Evolutionary conservation across 2,113 vertebrate genomes (phyloP), one percentile per base, ranked within the genome.

Genomic region (Pseudois nayaur): DNA sequence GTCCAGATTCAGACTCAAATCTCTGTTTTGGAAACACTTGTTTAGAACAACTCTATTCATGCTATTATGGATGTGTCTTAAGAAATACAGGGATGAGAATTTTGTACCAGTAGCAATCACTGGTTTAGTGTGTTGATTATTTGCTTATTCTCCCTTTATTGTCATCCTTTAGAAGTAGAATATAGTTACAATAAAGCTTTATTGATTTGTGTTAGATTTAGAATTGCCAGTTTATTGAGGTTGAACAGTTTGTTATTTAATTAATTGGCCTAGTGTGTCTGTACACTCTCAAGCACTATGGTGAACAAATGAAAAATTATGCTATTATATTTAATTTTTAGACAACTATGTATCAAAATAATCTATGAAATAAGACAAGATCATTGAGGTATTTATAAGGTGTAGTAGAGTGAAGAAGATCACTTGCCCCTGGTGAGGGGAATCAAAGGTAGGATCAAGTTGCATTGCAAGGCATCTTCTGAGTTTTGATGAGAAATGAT

Each of bases 361-460:
- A 40, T 48, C 15, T 19, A 36, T 21, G 25, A 31, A 21, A 6
- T 50, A 76, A 48, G n/a, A 54, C 25, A 31, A 8, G 23, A 36
- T 31, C 19, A 6, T 1, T 48, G 3, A 59, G 23, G 6, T 55
- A 8, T 83, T 76, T 43, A 13, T 40, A n/a, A 89, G 55, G 4
- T n/a, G 1, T 19, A 25, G 27, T 6, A 6, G 12, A 87, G 33
- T 8, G 57, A 60, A 25, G 29, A 50, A 50, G 55, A 3, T 3
- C 6, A 0, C 2, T 4, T 36, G 8, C 0, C 19, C 13, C 14
- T 57, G 48, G 5, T 0, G 13, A 21, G 11, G 4, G 36, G 15
- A 48, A 25, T 45, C 64, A n/a, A 54, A 64, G 8, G 17, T 33
- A 6, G 27, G 10, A 36, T 14, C 13, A 16, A 8, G 3, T 9